Percentiles rank a stretch among this genome's conserved stretches.
Evolutionary conservation across 1,140 invertebrate genomes (phyloP).

Genomic region (Anastatus disparis): DNA sequence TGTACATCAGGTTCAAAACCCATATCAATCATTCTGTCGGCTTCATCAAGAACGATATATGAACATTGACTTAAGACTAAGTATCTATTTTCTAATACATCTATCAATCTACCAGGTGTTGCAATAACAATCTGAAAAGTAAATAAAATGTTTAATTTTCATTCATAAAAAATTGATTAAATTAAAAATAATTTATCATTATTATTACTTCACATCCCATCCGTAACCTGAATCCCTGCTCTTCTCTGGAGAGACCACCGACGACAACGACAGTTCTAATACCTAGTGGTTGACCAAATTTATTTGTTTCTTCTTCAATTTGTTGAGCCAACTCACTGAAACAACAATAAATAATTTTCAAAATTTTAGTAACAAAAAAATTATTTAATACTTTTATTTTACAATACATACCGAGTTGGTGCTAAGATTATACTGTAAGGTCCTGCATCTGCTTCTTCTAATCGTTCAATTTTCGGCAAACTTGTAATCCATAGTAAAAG

Average conservation of each 20-base stretch:
- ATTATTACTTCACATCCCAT: constrained; percentile 90
- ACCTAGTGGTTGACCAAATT: constrained; percentile 94
- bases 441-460: constrained; percentile 94
- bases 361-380: constrained; percentile 3
- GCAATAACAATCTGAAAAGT: constrained; percentile 93
- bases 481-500: constrained; percentile 98
- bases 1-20: constrained; percentile 99
- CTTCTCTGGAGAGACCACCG: constrained; percentile 96
- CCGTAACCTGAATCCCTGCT: constrained; percentile 96
- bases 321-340: constrained; percentile 94
- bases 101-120: constrained; percentile 98
- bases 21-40: constrained; percentile 99
- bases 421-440: constrained; percentile 99
- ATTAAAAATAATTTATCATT: background rate
- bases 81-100: constrained; percentile 98
- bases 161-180: too few relatives aligned
- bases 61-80: constrained; percentile 96
- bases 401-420: constrained; percentile 78
- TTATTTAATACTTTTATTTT: background rate
- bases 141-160: constrained; percentile 32
- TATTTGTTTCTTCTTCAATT: constrained; percentile 99
- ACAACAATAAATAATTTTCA: constrained; percentile 20
- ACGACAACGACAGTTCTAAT: constrained; percentile 98
- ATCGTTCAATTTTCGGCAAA: constrained; percentile 92
- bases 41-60: constrained; percentile 93